Evolutionary conservation across 1,140 invertebrate genomes (phyloP).

Genomic region (Bombus waltoni): DNA sequence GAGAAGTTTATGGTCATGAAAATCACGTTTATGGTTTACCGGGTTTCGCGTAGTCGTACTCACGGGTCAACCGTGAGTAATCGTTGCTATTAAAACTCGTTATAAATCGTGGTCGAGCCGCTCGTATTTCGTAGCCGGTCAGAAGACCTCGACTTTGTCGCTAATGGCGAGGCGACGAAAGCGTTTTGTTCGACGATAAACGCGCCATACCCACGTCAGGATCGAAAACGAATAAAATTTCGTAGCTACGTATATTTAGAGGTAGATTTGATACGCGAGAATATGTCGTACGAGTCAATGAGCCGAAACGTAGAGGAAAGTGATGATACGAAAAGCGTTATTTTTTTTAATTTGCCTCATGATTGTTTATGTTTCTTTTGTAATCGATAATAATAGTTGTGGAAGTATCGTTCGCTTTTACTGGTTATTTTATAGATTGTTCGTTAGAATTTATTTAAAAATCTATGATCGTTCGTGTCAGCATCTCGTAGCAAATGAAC

Average conservation of each 20-base stretch:
- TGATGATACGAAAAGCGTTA: too few species aligned
- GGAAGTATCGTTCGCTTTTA: too few species aligned
- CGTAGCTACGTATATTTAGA: not conserved
- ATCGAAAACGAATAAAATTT: not conserved
- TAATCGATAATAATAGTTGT: too few species aligned
- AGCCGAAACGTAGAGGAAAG: too few species aligned
- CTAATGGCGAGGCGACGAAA: not conserved
- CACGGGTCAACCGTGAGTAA: constrained; percentile 26
- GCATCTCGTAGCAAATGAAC: too few species aligned
- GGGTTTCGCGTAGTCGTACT: not conserved
- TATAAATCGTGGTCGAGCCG: constrained; percentile 8
- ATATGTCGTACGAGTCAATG: not conserved
- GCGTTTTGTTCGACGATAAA: not conserved
- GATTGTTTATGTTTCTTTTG: too few species aligned
- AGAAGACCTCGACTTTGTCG: not conserved
- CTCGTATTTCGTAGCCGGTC: not conserved
- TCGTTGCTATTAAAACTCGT: constrained; percentile 35
- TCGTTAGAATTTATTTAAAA: not conserved
- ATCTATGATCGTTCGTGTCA: not conserved
- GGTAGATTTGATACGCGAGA: not conserved
- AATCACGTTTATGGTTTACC: constrained; percentile 43
- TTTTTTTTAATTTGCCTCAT: too few species aligned
- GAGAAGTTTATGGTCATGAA: constrained; percentile 48
- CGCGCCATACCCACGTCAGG: not conserved
- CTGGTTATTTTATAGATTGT: too few species aligned